phyloP scores from a whole-genome alignment of 2,113 vertebrate genomes.

The Lycaon pictus region DNA sequence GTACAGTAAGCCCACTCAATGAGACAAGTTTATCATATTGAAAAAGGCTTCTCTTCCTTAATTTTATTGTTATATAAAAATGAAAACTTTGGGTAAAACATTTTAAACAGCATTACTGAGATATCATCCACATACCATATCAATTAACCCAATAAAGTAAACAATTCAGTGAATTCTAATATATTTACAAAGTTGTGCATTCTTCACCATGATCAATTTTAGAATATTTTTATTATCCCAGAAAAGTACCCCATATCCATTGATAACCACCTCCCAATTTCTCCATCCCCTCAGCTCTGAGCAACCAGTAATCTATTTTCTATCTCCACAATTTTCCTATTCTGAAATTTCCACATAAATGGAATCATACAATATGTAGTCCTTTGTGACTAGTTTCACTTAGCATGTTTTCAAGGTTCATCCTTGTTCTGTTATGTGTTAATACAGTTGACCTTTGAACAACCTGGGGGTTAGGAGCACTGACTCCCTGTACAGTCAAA shows the following conservation, averaged over 20 bases:
- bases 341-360: neutral
- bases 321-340: neutral
- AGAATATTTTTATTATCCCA: neutral
- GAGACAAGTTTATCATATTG: neutral
- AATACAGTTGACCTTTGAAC: neutral
- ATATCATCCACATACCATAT: neutral
- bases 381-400: neutral
- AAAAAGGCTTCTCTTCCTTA: neutral
- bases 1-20: neutral
- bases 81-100: neutral
- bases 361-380: neutral
- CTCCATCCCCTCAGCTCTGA: neutral
- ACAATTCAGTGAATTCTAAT: neutral
- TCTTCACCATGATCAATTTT: neutral
- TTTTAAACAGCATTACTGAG: neutral
- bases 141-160: neutral
- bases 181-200: neutral
- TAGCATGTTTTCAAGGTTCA: neutral
- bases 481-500: neutral
- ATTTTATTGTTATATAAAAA: neutral
- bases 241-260: neutral
- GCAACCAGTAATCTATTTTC: neutral
- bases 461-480: neutral
- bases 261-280: neutral
- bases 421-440: neutral